These are phyloP conservation scores for Alcis repandata DNA, from an alignment of 2,888 invertebrate species.

Conservation along the genomic window DNA sequence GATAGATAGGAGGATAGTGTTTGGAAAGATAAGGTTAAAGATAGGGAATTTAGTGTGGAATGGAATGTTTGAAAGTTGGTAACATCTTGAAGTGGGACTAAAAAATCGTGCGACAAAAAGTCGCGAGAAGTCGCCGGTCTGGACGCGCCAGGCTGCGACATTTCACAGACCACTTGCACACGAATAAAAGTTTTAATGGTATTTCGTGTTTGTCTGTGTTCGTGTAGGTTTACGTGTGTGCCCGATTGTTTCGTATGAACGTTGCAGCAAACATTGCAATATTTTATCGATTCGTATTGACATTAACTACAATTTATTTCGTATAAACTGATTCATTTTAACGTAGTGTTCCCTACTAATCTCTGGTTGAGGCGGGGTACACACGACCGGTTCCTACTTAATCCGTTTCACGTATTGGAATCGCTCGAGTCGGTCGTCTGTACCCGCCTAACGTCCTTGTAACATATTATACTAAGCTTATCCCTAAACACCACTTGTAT, in stretches of 20 bases:
- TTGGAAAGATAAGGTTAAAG: not conserved
- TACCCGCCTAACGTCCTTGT: slow-evolving; percentile 52
- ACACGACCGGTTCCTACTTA: slow-evolving; percentile 61
- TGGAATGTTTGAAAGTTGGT: not conserved
- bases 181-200: slow-evolving; percentile 5
- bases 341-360: slow-evolving; percentile 63
- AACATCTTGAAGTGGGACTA: not conserved
- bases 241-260: slow-evolving; percentile 66
- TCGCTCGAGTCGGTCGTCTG: slow-evolving; percentile 53
- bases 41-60: slow-evolving; percentile 12
- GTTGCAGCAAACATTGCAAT: slow-evolving; percentile 77
- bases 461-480: slow-evolving; percentile 64
- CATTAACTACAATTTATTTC: slow-evolving; percentile 48
- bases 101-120: not conserved
- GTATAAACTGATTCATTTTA: slow-evolving; percentile 61
- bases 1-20: slow-evolving; percentile 21
- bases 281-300: slow-evolving; percentile 57
- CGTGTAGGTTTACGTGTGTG: slow-evolving; percentile 52
- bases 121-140: not conserved
- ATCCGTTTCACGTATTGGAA: slow-evolving; percentile 50
- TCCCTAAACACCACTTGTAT: slow-evolving; percentile 81
- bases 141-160: not conserved
- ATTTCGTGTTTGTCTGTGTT: slow-evolving; percentile 30
- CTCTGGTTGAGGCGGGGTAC: slow-evolving; percentile 54
- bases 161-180: slow-evolving; percentile 14